Evolutionary conservation across 2,888 invertebrate species (phyloP).

Genomic region (Timandra comae): DNA sequence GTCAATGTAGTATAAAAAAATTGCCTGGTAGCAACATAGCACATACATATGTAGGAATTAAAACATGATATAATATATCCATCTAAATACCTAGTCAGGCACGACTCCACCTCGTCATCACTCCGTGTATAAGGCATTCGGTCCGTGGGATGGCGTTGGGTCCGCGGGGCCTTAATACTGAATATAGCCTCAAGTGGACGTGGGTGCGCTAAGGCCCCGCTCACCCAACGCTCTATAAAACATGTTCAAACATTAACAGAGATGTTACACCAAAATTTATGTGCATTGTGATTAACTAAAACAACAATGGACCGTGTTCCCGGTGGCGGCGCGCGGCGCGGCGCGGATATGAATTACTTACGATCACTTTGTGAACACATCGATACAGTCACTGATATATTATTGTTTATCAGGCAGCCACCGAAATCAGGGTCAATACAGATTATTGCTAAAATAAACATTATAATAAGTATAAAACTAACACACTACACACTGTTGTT

Average conservation of each 20-base stretch:
- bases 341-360: constrained; percentile 31
- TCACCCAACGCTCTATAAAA: constrained; percentile 26
- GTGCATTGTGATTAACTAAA: constrained; percentile 53
- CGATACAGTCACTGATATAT: constrained; percentile 11
- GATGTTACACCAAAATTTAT: constrained; percentile 55
- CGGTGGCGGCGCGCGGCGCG: constrained; percentile 25
- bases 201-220: constrained; percentile 26
- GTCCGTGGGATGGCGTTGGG: constrained; percentile 20
- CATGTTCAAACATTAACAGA: constrained; percentile 38
- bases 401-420: constrained; percentile 25
- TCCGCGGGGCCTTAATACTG: constrained; percentile 32
- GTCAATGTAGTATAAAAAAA: constrained; percentile 39
- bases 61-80: constrained; percentile 16
- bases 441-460: constrained; percentile 22
- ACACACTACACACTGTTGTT: constrained; percentile 30
- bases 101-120: constrained; percentile 9
- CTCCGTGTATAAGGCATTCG: too few relatives aligned
- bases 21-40: constrained; percentile 32
- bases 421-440: constrained; percentile 26
- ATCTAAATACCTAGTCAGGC: constrained; percentile 16
- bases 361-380: constrained; percentile 44
- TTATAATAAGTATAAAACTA: constrained; percentile 25
- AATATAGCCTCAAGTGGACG: constrained; percentile 39
- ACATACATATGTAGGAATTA: constrained; percentile 9
- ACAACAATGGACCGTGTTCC: constrained; percentile 34